These are phyloP conservation scores for Urophycis tenuis DNA, from an alignment of 2,797 vertebrate genomes.

Conservation along the genomic window DNA sequence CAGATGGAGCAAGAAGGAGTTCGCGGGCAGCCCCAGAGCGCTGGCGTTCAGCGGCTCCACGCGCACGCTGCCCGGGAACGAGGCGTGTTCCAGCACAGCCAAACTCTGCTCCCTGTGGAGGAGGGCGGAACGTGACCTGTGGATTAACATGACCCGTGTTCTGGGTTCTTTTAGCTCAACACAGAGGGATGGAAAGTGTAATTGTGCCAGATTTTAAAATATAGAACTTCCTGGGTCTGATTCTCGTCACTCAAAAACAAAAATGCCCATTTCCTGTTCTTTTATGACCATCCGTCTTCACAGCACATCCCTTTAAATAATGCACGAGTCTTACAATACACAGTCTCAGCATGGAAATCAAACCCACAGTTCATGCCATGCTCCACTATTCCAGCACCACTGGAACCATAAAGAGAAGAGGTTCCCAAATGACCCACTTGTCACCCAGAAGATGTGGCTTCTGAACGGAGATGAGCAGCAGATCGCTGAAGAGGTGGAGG, in stretches of 20 bases:
- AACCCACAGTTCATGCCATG: background rate
- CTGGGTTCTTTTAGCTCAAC: background rate
- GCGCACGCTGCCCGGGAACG: constrained; percentile 60
- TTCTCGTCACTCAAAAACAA: background rate
- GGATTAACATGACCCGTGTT: background rate
- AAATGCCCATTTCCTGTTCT: background rate
- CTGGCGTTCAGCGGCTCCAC: constrained; percentile 53
- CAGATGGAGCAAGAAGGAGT: constrained; percentile 67
- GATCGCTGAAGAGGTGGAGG: constrained; percentile 77
- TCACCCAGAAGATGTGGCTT: constrained; percentile 35
- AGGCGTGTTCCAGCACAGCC: constrained; percentile 64
- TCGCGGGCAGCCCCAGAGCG: constrained; percentile 55
- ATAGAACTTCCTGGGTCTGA: background rate
- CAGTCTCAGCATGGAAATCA: background rate
- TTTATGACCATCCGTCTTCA: background rate
- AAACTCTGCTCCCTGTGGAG: constrained; percentile 62
- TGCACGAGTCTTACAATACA: background rate
- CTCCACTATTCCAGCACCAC: background rate
- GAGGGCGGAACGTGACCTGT: background rate
- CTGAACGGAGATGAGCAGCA: constrained; percentile 69
- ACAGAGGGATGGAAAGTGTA: background rate
- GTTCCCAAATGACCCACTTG: background rate
- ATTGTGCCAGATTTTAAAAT: background rate
- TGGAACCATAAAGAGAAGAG: background rate
- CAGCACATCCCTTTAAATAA: background rate